phyloP scores from a whole-genome alignment of 2,113 vertebrate species.

The Elephantulus edwardii region DNA sequence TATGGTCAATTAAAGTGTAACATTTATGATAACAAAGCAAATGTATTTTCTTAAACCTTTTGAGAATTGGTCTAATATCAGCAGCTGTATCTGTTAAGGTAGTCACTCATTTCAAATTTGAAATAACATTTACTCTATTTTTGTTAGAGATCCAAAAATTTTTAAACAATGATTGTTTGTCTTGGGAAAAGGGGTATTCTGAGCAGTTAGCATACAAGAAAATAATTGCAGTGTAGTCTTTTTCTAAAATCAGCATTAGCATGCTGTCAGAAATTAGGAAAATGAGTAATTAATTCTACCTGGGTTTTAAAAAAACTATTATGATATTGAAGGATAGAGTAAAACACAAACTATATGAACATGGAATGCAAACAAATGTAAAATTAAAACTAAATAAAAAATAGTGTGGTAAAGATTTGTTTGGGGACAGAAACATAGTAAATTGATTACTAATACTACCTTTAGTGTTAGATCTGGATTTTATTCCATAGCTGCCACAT shows the following conservation, averaged over 20 bases:
- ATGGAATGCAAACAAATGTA: too few relatives aligned
- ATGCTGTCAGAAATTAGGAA: background rate
- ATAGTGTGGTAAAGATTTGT: background rate
- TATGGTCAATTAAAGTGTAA: background rate
- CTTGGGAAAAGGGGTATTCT: background rate
- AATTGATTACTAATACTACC: background rate
- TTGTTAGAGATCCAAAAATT: background rate
- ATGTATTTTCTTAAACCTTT: background rate
- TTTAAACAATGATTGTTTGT: background rate
- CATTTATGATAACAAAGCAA: background rate
- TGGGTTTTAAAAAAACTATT: too few relatives aligned
- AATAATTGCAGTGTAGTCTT: background rate
- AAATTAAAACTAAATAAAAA: too few relatives aligned
- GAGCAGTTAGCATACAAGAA: background rate
- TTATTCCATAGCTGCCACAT: background rate
- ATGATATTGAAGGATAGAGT: too few relatives aligned
- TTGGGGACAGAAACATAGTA: background rate
- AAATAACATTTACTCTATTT: background rate
- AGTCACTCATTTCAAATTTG: background rate
- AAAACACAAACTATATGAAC: too few relatives aligned
- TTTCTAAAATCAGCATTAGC: background rate
- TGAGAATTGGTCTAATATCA: background rate
- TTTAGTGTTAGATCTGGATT: slow-evolving; percentile 5
- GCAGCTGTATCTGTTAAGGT: background rate
- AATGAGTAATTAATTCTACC: background rate